A percentile compares a stretch with the other conserved stretches of the same genome.
These are phyloP conservation scores for Scyliorhinus canicula DNA, from an alignment of 2,797 vertebrate genomes.

Conservation along the genomic window DNA sequence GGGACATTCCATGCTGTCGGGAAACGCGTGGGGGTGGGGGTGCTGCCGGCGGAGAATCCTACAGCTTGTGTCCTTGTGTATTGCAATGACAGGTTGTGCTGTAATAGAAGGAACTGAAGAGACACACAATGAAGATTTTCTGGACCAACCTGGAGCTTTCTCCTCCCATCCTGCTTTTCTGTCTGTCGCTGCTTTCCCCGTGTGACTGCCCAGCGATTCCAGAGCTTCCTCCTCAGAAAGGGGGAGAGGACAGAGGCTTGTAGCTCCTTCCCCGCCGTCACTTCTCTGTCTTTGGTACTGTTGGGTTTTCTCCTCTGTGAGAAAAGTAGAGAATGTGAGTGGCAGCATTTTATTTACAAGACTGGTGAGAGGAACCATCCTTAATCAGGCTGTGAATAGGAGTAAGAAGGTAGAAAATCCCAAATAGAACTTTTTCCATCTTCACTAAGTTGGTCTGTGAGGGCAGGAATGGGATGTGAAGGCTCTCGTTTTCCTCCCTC, in stretches of 20 bases:
- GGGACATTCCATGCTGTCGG: too few relatives aligned
- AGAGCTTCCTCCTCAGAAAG: not conserved
- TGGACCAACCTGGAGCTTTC: not conserved
- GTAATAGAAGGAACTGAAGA: not conserved
- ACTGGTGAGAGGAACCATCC: not conserved
- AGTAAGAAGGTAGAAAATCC: not conserved
- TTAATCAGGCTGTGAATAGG: too few relatives aligned
- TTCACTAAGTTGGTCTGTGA: not conserved
- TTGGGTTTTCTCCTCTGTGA: not conserved
- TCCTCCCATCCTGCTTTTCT: not conserved
- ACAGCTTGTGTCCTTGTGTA: too few relatives aligned
- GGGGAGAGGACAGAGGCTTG: not conserved
- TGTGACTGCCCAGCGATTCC: not conserved
- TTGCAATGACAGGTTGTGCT: not conserved
- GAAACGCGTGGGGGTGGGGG: too few relatives aligned
- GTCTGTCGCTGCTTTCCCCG: not conserved
- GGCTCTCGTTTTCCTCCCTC: not conserved
- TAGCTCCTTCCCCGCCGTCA: not conserved
- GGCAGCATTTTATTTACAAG: not conserved
- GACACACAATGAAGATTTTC: not conserved
- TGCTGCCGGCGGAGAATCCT: too few relatives aligned
- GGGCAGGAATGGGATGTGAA: not conserved
- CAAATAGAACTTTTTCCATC: not conserved
- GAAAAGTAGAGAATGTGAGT: not conserved
- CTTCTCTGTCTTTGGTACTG: not conserved